These are phyloP conservation scores for Dusona sp. DNA, from an alignment of 2,888 invertebrate genomes.

Conservation along the genomic window DNA sequence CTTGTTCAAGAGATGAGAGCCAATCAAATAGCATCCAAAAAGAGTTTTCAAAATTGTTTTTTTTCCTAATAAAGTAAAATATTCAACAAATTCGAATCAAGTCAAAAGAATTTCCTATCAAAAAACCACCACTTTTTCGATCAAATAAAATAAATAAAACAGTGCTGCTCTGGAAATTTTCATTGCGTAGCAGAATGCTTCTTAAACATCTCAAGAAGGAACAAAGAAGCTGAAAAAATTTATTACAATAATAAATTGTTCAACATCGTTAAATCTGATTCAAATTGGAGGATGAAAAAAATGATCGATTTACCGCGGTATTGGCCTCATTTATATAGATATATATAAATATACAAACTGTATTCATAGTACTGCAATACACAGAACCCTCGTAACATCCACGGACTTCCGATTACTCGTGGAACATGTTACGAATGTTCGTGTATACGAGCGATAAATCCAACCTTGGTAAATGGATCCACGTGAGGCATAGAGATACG, in stretches of 20 bases:
- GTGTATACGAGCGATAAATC: constrained; percentile 68
- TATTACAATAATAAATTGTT: not conserved
- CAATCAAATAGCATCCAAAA: not conserved
- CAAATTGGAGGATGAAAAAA: not conserved
- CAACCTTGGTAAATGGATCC: constrained; percentile 63
- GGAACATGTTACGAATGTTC: constrained; percentile 62
- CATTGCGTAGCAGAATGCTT: no score
- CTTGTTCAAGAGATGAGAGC: constrained; percentile 8
- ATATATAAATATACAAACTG: not conserved
- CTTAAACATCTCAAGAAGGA: not conserved
- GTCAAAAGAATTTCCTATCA: not conserved
- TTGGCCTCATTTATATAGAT: not conserved
- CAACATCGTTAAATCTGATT: not conserved
- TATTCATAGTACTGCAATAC: not conserved
- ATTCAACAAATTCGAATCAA: not conserved
- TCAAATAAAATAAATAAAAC: not conserved
- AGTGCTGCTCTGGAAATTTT: no score
- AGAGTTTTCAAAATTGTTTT: not conserved
- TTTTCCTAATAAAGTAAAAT: not conserved
- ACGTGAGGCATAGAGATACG: constrained; percentile 36
- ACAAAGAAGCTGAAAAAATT: not conserved
- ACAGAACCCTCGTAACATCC: not conserved
- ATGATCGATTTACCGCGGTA: not conserved
- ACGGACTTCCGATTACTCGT: constrained; percentile 57
- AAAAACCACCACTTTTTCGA: not conserved